These are phyloP conservation scores for Acleris sparsana DNA, from an alignment of 2,888 invertebrate genomes.

Conservation along the genomic window DNA sequence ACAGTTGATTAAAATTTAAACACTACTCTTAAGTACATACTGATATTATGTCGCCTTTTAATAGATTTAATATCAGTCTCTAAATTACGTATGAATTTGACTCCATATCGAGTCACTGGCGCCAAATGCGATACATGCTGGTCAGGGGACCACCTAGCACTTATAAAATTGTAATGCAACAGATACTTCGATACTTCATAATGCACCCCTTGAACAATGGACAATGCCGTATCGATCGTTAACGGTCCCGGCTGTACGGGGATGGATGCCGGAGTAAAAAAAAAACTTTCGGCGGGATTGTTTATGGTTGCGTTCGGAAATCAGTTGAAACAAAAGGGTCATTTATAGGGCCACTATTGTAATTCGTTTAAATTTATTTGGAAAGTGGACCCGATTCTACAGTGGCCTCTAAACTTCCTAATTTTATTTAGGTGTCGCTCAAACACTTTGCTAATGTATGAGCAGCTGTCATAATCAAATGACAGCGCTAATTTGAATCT, in stretches of 20 bases:
- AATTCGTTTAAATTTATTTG: background rate
- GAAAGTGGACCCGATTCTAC: too few relatives aligned
- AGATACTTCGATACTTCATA: conserved; percentile 35
- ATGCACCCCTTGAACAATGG: conserved; percentile 47
- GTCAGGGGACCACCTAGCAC: background rate
- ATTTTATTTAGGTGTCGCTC: too few relatives aligned
- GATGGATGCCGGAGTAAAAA: conserved; percentile 33
- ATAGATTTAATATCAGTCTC: too few relatives aligned
- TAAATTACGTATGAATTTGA: too few relatives aligned
- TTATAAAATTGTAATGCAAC: conserved; percentile 22
- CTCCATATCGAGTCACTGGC: too few relatives aligned
- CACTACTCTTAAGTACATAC: background rate
- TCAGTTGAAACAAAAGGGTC: conserved; percentile 27
- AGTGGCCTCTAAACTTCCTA: too few relatives aligned
- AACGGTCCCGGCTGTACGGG: conserved; percentile 43
- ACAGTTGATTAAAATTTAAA: background rate
- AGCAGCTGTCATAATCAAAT: too few relatives aligned
- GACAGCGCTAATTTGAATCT: too few relatives aligned
- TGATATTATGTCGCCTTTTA: too few relatives aligned
- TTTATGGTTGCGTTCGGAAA: conserved; percentile 34
- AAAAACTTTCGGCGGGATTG: conserved; percentile 33
- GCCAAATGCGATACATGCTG: background rate
- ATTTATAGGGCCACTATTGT: background rate
- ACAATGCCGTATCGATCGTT: conserved; percentile 52
- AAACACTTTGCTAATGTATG: too few relatives aligned